A percentile compares a stretch with the other conserved stretches of the same genome.
Evolutionary conservation across 2,797 vertebrate genomes (phyloP).

Genomic region (Huso huso): DNA sequence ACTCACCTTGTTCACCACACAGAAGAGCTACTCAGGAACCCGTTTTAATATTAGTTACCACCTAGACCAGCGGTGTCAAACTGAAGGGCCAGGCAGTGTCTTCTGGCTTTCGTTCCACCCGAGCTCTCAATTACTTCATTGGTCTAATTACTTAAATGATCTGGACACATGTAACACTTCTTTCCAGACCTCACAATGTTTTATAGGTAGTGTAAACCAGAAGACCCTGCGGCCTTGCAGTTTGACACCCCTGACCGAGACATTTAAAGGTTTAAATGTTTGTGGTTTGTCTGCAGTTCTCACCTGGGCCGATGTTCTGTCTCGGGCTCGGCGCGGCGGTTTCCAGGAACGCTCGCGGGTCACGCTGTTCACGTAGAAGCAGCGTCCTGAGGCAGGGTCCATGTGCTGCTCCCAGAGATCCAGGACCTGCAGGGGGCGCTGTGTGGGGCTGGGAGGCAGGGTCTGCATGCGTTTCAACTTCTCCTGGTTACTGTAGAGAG

Average conservation of each 20-base stretch:
- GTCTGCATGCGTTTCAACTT: constrained; percentile 41
- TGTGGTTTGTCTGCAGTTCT: background rate
- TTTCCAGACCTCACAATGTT: too few species aligned
- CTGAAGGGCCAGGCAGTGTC: too few species aligned
- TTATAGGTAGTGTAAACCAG: background rate
- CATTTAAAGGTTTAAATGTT: background rate
- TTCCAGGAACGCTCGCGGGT: constrained; percentile 81
- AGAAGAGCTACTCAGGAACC: too few species aligned
- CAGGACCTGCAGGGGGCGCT: constrained; percentile 58
- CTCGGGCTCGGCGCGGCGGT: constrained; percentile 59
- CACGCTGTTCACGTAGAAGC: constrained; percentile 65
- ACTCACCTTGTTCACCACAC: too few species aligned
- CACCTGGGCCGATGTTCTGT: constrained; percentile 34
- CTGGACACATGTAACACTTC: too few species aligned
- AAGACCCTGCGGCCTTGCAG: background rate
- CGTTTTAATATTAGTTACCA: too few species aligned
- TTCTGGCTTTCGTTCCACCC: too few species aligned
- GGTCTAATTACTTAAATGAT: too few species aligned
- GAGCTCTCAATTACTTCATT: too few species aligned
- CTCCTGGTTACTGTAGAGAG: constrained; percentile 59
- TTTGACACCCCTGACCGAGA: background rate
- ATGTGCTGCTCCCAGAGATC: constrained; percentile 73
- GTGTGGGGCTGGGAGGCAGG: constrained; percentile 49
- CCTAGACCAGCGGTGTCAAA: too few species aligned
- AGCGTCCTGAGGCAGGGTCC: constrained; percentile 55